Percentiles rank a stretch among this genome's conserved stretches.
These are phyloP conservation scores for Trinorchestia longiramus DNA, from an alignment of 1,140 invertebrate genomes.

Conservation along the genomic window DNA sequence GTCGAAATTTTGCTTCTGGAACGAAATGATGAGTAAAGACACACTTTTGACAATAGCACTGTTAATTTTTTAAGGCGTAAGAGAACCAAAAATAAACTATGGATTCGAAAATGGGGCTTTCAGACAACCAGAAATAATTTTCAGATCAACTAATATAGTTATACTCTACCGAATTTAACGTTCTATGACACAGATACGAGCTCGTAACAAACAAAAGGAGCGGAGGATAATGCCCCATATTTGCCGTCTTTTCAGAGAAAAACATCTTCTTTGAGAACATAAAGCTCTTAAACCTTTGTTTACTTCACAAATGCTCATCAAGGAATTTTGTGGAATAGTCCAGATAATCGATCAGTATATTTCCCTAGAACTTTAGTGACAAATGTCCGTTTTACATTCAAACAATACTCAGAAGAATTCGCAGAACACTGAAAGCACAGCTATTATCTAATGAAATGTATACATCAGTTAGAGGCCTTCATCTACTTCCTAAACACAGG, in stretches of 20 bases:
- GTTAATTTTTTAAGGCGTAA: too few relatives aligned
- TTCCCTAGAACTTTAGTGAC: not conserved
- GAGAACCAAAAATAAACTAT: too few relatives aligned
- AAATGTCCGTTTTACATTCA: not conserved
- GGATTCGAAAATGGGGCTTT: too few relatives aligned
- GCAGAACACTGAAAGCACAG: not conserved
- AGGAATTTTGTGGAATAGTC: not conserved
- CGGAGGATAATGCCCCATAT: not conserved
- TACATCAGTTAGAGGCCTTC: not conserved
- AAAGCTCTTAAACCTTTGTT: not conserved
- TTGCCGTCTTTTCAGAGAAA: not conserved
- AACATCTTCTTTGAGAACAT: not conserved
- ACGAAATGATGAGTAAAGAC: too few relatives aligned
- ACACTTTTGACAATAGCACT: too few relatives aligned
- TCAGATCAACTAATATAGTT: too few relatives aligned
- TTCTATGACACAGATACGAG: too few relatives aligned
- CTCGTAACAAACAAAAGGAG: too few relatives aligned
- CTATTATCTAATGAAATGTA: not conserved
- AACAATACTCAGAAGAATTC: not conserved
- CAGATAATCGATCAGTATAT: not conserved
- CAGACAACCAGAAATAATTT: too few relatives aligned
- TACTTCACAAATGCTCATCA: not conserved
- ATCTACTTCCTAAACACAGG: conserved; percentile 3
- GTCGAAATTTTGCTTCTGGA: too few relatives aligned
- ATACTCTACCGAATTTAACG: too few relatives aligned